Conservation (phyloP, 2,888 invertebrate species). For the Drosophila ezoana region DNA sequence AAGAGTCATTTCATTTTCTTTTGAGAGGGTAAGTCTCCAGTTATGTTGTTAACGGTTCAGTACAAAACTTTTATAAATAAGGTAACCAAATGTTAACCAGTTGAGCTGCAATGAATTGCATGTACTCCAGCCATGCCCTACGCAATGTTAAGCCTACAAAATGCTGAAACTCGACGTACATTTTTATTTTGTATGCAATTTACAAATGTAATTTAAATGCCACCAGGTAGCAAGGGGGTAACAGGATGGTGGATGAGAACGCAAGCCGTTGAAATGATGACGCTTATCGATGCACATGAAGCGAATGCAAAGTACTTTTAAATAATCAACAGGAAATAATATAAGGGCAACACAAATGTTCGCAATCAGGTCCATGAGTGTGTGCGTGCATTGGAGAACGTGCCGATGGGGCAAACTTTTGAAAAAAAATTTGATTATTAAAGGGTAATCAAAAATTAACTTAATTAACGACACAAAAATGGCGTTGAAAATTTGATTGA, state of each 20-base stretch:
- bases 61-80: conserved; percentile 1
- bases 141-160: conserved; percentile 18
- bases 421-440: conserved; percentile 65
- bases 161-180: conserved; percentile 26
- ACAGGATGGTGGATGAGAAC: background rate
- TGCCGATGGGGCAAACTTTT: conserved; percentile 49
- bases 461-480: conserved; percentile 68
- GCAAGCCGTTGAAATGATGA: conserved; percentile 48
- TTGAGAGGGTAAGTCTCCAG: background rate
- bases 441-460: conserved; percentile 79
- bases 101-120: conserved; percentile 9
- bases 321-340: conserved; percentile 72
- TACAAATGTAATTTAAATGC: conserved; percentile 74
- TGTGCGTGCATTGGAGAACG: conserved; percentile 39
- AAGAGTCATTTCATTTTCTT: background rate
- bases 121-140: conserved; percentile 14
- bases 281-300: conserved; percentile 75
- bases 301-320: conserved; percentile 73
- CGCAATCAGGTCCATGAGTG: conserved; percentile 18
- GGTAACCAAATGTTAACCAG: conserved; percentile 4
- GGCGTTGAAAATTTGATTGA: conserved; percentile 50
- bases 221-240: background rate
- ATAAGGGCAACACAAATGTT: conserved; percentile 27
- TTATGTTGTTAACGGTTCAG: too few relatives aligned
- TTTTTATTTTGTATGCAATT: conserved; percentile 53